Evolutionary conservation across 1,140 invertebrate genomes (phyloP).

Genomic region (Bombus waltoni): DNA sequence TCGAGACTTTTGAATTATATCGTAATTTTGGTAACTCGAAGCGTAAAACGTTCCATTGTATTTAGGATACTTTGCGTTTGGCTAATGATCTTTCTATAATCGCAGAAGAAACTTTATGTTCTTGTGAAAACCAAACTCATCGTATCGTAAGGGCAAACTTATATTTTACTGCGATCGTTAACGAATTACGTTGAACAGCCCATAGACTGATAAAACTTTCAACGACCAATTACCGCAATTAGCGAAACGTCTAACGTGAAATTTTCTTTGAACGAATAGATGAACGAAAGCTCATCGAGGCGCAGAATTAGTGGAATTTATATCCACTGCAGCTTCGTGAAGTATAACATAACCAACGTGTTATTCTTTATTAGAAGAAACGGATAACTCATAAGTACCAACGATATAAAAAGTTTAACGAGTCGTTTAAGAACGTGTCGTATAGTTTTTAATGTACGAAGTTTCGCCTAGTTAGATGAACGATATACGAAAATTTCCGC

Average conservation of each 20-base stretch:
- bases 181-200: background rate
- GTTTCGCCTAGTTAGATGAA: slow-evolving; percentile 18
- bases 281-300: background rate
- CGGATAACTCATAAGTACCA: background rate
- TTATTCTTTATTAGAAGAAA: background rate
- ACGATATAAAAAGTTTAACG: background rate
- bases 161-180: background rate
- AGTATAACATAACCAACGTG: background rate
- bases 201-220: background rate
- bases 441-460: slow-evolving; percentile 17
- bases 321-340: background rate
- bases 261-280: background rate
- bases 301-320: background rate
- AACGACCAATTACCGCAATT: background rate
- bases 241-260: background rate
- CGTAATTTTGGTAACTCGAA: background rate
- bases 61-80: too few species aligned
- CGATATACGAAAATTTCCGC: slow-evolving; percentile 1
- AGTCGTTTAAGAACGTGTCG: background rate
- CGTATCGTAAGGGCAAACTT: background rate
- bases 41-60: too few species aligned
- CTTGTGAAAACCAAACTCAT: too few species aligned
- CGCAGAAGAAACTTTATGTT: too few species aligned
- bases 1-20: background rate
- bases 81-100: too few species aligned